Percentiles rank a stretch among this genome's conserved stretches.
These are phyloP conservation scores for Cephus runcator DNA, from an alignment of 2,888 invertebrate genomes.

Conservation along the genomic window DNA sequence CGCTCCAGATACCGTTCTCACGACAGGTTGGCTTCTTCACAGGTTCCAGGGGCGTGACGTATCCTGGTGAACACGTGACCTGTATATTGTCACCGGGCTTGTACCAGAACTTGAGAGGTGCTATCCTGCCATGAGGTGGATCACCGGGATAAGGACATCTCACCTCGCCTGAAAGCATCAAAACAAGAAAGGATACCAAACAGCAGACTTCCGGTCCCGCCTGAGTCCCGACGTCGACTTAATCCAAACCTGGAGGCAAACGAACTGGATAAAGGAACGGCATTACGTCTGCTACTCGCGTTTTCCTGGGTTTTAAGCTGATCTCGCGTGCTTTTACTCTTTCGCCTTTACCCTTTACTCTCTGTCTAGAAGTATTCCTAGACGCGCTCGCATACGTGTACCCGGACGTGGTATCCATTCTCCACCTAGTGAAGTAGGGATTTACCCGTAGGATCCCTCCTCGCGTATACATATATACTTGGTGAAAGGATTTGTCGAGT, in stretches of 20 bases:
- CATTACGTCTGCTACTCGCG: not conserved
- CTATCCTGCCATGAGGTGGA: conserved; percentile 76
- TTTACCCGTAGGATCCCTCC: not conserved
- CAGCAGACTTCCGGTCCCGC: not conserved
- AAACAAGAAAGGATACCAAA: not conserved
- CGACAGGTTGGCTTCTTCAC: conserved; percentile 73
- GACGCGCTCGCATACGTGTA: not conserved
- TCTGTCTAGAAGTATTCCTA: not conserved
- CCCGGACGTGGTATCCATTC: not conserved
- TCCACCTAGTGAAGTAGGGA: not conserved
- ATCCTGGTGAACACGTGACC: conserved; percentile 77
- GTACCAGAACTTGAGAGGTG: conserved; percentile 79
- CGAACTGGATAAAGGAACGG: not conserved
- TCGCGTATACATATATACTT: not conserved
- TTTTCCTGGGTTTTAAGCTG: not conserved
- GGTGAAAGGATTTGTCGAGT: not conserved
- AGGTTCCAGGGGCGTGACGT: conserved; percentile 68
- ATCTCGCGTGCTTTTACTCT: not conserved
- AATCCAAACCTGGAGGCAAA: not conserved
- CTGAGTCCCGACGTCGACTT: not conserved
- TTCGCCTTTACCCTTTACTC: not conserved
- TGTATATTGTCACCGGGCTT: conserved; percentile 79
- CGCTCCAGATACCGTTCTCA: conserved; percentile 77
- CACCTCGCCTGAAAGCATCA: conserved; percentile 71
- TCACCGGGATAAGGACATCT: conserved; percentile 79